phyloP scores from a whole-genome alignment of 2,888 invertebrate genomes.

The Bellardia bayeri region DNA sequence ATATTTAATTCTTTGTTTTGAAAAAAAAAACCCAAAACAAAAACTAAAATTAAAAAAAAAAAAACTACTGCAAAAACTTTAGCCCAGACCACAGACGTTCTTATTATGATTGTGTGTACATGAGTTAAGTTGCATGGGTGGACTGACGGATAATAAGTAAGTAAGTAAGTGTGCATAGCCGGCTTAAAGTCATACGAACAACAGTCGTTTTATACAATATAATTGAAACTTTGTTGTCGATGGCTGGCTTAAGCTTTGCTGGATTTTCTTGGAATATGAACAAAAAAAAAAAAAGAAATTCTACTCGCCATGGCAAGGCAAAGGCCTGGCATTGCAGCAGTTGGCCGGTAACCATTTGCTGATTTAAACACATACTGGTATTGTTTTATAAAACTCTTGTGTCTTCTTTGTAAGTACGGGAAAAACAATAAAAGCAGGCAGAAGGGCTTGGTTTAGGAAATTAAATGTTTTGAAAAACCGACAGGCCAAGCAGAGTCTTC shows the following conservation, averaged over 20 bases:
- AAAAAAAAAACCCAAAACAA: not conserved
- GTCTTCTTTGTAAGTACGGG: slow-evolving; percentile 22
- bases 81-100: slow-evolving; percentile 69
- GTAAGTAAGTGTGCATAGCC: not conserved
- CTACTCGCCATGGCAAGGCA: not conserved
- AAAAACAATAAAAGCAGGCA: slow-evolving; percentile 35
- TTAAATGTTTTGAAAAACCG: slow-evolving; percentile 47
- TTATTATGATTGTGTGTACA: slow-evolving; percentile 59
- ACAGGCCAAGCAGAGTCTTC: not conserved
- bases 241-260: slow-evolving; percentile 40
- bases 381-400: not conserved
- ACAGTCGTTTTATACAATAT: slow-evolving; percentile 15
- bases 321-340: slow-evolving; percentile 20
- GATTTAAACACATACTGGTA: not conserved
- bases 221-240: slow-evolving; percentile 64
- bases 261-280: slow-evolving; percentile 63
- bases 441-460: slow-evolving; percentile 65
- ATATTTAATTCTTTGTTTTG: slow-evolving; percentile 66
- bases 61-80: slow-evolving; percentile 25
- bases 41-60: not conserved
- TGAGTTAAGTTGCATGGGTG: slow-evolving; percentile 17
- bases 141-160: slow-evolving; percentile 8
- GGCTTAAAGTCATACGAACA: slow-evolving; percentile 16
- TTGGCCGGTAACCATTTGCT: slow-evolving; percentile 36
- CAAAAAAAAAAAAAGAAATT: slow-evolving; percentile 4